Percentiles rank a stretch among this genome's conserved stretches.
Evolutionary conservation across 1,140 invertebrate genomes (phyloP).

Genomic region (Centruroides sculpturatus): DNA sequence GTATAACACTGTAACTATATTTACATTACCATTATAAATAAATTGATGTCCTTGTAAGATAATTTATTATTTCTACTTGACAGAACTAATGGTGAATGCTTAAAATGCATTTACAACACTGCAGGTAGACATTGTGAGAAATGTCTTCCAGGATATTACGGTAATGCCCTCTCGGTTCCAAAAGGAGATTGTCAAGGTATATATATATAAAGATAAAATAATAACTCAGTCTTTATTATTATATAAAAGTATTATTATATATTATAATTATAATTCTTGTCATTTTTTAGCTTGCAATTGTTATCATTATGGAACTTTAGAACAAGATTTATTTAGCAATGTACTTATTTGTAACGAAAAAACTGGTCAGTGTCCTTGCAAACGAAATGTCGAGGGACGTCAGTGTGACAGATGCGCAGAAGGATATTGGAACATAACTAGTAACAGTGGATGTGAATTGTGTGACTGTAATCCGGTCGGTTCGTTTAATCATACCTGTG

Average conservation of each 20-base stretch:
- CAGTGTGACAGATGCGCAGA: constrained; percentile 85
- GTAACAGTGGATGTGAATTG: constrained; percentile 47
- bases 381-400: constrained; percentile 75
- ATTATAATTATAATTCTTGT: not conserved
- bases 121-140: constrained; percentile 65
- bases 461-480: constrained; percentile 78
- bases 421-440: constrained; percentile 70
- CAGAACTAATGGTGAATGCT: constrained; percentile 56
- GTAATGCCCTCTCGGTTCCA: constrained; percentile 56
- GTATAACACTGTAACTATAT: not conserved
- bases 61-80: constrained; percentile 2
- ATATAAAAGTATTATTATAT: not conserved
- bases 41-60: not conserved
- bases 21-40: not conserved
- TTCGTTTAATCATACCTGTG: constrained; percentile 65
- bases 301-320: constrained; percentile 66
- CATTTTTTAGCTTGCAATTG: constrained; percentile 53
- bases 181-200: constrained; percentile 74
- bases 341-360: constrained; percentile 59
- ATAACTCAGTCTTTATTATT: not conserved
- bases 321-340: constrained; percentile 50
- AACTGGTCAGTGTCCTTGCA: constrained; percentile 74
- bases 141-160: constrained; percentile 76
- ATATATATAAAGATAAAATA: not conserved
- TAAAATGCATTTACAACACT: constrained; percentile 95